Conservation (phyloP, 2,797 vertebrate species). For the Gymnocypris eckloni region DNA sequence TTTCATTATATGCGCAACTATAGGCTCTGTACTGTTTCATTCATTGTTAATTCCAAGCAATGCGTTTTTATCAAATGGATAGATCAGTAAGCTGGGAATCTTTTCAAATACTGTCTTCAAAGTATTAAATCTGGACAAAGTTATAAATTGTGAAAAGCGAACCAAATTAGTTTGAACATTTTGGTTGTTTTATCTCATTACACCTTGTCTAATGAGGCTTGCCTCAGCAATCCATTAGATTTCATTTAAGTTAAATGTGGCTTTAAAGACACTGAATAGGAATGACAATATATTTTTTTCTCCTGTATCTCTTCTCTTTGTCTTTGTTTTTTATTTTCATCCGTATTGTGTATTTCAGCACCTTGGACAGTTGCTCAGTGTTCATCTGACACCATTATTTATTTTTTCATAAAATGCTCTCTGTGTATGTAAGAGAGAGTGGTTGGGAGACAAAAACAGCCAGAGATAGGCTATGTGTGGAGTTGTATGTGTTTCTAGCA, state of each 20-base stretch:
- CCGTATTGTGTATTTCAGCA: slow-evolving; percentile 48
- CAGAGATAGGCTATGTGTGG: neutral
- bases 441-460: neutral
- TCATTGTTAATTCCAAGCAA: neutral
- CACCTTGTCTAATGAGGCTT: neutral
- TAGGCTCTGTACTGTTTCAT: neutral
- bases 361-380: slow-evolving; percentile 54
- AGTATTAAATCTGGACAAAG: neutral
- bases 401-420: neutral
- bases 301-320: neutral
- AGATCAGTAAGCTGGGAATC: neutral
- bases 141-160: neutral
- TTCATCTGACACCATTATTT: neutral
- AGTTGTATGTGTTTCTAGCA: neutral
- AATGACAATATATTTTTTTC: neutral
- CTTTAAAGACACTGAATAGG: neutral
- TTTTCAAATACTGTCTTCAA: neutral
- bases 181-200: neutral
- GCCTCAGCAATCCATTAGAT: neutral
- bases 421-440: neutral
- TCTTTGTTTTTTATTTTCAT: neutral
- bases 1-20: neutral
- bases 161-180: neutral
- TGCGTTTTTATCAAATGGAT: neutral
- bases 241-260: neutral